Evolutionary conservation across 2,797 vertebrate genomes (phyloP).

Genomic region (Rachycentron canadum): DNA sequence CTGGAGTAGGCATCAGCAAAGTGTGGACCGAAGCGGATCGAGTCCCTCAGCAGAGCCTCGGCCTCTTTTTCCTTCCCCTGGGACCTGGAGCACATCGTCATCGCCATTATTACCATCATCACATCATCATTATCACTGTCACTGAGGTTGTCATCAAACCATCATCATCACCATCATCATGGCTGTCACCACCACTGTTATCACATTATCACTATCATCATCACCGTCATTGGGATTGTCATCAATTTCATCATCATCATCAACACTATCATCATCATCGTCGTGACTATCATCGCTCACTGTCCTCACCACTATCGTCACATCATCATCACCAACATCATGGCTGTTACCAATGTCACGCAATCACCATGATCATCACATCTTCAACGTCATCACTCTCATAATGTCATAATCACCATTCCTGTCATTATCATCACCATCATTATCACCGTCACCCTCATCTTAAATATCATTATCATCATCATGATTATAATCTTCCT

Average conservation of each 20-base stretch:
- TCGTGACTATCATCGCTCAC: neutral
- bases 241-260: neutral
- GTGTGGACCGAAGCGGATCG: conserved; percentile 91
- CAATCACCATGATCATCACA: too few relatives aligned
- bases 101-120: neutral
- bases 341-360: too few relatives aligned
- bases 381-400: neutral
- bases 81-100: conserved; percentile 80
- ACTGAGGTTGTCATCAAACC: neutral
- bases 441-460: neutral
- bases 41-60: conserved; percentile 88
- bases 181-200: neutral
- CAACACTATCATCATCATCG: neutral
- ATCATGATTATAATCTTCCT: neutral
- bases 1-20: conserved; percentile 97
- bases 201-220: neutral
- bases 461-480: neutral
- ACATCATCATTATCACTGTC: neutral
- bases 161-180: neutral
- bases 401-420: too few relatives aligned
- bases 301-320: too few relatives aligned
- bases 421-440: neutral
- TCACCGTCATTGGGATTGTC: neutral
- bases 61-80: conserved; percentile 91
- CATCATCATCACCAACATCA: neutral